Percentiles rank a stretch among this genome's conserved stretches.
These are phyloP conservation scores for Desmodus rotundus DNA, from an alignment of 2,113 vertebrate genomes.

Conservation along the genomic window DNA sequence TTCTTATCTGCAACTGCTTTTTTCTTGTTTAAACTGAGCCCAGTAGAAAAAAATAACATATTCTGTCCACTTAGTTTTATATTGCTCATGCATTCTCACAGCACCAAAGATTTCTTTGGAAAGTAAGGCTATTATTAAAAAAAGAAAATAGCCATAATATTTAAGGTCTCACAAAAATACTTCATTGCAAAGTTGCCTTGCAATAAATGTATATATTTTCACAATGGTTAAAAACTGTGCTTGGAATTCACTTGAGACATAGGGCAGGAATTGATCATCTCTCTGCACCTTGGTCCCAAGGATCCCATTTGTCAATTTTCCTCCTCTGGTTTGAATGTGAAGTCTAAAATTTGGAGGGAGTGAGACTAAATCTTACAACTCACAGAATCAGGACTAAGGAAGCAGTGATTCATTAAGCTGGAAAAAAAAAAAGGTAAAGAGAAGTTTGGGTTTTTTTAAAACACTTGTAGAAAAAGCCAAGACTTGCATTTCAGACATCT, in stretches of 20 bases:
- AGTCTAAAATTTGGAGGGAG: not conserved
- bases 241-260: not conserved
- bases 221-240: not conserved
- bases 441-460: not conserved
- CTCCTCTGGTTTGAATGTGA: not conserved
- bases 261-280: slow-evolving; percentile 21
- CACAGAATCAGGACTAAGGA: not conserved
- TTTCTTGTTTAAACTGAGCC: slow-evolving; percentile 50
- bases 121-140: slow-evolving; percentile 12
- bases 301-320: not conserved
- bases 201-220: not conserved
- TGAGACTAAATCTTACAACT: not conserved
- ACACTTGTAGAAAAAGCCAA: not conserved
- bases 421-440: not conserved
- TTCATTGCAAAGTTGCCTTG: not conserved
- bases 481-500: not conserved
- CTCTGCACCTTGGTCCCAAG: not conserved
- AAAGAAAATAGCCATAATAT: slow-evolving; percentile 37
- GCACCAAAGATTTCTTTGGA: slow-evolving; percentile 18
- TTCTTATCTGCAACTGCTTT: slow-evolving; percentile 21
- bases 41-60: not conserved
- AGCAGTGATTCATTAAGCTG: slow-evolving; percentile 12
- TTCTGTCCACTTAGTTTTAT: slow-evolving; percentile 42
- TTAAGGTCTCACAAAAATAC: slow-evolving; percentile 15
- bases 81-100: not conserved